Percentiles rank a stretch among this genome's conserved stretches.
phyloP scores from a whole-genome alignment of 2,888 invertebrate species.

The Bellardia bayeri region DNA sequence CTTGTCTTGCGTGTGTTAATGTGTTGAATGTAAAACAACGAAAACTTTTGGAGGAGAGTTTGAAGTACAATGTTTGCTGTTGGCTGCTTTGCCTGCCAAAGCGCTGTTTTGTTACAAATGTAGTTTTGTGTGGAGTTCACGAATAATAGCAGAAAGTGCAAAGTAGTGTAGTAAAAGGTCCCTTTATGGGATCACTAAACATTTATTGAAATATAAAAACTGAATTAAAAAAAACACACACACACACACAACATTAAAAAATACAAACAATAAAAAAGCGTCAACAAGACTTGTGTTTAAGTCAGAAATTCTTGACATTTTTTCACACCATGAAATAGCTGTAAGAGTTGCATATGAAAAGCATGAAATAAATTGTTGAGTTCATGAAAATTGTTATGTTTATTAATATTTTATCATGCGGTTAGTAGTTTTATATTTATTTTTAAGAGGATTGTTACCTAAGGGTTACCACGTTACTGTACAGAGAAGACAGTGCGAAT shows the following conservation, averaged over 20 bases:
- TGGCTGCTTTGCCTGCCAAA: too few species aligned
- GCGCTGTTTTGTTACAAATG: neutral
- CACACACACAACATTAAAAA: neutral
- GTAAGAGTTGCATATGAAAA: neutral
- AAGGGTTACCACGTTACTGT: too few species aligned
- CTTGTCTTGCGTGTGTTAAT: conserved; percentile 77
- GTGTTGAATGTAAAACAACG: conserved; percentile 53
- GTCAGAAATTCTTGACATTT: conserved; percentile 48
- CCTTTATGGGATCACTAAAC: conserved; percentile 55
- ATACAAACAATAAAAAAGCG: conserved; percentile 23
- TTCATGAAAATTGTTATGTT: neutral
- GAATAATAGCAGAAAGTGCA: conserved; percentile 50
- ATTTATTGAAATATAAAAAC: conserved; percentile 47
- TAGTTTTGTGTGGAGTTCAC: neutral
- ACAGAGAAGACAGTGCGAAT: too few species aligned
- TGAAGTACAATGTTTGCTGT: neutral
- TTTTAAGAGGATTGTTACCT: too few species aligned
- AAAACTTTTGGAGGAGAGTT: conserved; percentile 39
- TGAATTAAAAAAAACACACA: neutral
- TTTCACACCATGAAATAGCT: conserved; percentile 34
- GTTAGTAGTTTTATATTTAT: too few species aligned
- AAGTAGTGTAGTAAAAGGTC: conserved; percentile 60
- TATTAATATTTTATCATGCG: neutral
- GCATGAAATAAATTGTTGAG: neutral
- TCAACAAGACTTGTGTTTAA: conserved; percentile 49